Evolutionary conservation across 2,113 vertebrate species (phyloP).

Genomic region (Scomber colias): DNA sequence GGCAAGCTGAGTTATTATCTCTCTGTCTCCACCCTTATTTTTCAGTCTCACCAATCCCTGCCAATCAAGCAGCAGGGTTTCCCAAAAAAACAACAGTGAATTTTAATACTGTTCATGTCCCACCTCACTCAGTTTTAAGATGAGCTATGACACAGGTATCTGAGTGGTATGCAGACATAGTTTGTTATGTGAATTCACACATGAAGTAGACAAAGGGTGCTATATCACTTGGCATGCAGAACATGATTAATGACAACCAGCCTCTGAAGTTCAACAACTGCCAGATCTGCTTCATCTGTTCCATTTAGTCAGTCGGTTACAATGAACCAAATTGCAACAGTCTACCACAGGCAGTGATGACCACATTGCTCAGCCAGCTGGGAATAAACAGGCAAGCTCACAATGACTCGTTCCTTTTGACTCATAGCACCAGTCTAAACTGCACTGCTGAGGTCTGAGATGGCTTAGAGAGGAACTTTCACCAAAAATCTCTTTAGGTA

Average conservation of each 20-base stretch:
- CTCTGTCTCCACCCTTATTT: neutral
- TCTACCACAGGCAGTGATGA: slow-evolving; percentile 37
- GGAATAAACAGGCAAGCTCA: slow-evolving; percentile 31
- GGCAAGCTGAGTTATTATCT: slow-evolving; percentile 15
- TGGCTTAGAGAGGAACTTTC: slow-evolving; percentile 1
- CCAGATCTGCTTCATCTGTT: slow-evolving; percentile 45
- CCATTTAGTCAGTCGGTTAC: slow-evolving; percentile 22
- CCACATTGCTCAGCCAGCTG: slow-evolving; percentile 39
- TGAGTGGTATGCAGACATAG: slow-evolving; percentile 37
- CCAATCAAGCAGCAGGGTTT: slow-evolving; percentile 31
- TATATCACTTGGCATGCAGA: slow-evolving; percentile 1
- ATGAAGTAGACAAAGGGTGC: slow-evolving; percentile 6
- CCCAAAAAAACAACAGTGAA: neutral
- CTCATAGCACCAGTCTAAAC: slow-evolving; percentile 38
- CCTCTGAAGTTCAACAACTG: slow-evolving; percentile 9
- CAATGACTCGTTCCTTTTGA: slow-evolving; percentile 43
- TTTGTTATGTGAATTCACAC: slow-evolving; percentile 34
- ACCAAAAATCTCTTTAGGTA: slow-evolving; percentile 5
- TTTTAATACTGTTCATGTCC: too few relatives aligned
- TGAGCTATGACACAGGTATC: slow-evolving; percentile 37
- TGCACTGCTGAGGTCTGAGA: slow-evolving; percentile 25
- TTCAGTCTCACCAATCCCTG: slow-evolving; percentile 17
- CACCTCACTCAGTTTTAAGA: slow-evolving; percentile 14
- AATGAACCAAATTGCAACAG: slow-evolving; percentile 9
- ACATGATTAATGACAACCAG: slow-evolving; percentile 22